Base-by-base conservation (phyloP, 2,113 vertebrate species). In the Neogale vison region DNA sequence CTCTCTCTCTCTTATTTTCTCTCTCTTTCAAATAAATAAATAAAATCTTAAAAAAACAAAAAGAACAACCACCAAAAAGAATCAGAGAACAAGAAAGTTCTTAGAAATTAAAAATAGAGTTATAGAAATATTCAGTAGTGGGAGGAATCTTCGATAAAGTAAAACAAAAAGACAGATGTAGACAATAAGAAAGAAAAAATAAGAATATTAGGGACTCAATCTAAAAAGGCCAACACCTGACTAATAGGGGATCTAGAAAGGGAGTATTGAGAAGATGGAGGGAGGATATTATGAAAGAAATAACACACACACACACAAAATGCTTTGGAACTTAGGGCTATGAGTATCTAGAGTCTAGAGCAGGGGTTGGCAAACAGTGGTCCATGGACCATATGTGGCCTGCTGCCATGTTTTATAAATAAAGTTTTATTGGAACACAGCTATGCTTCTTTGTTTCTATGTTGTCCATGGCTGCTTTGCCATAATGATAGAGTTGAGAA, bases 101-200 rank as follows among this genome's bases (percentile, higher is more conserved):
- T 81, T 91, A 89, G 72, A 95, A 89, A 93, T 82, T 88, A 57
- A 74, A 89, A 91, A 77, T 42, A 29, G 24, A 77, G 24, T 77
- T 47, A 77, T 13, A 50, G 42, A 81, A 72, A 39, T 69, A 88
- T 57, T 69, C 31, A 86, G 14, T 91, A 95, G 67, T 69, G 26
- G 77, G 76, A 96, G 57, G 93, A 74, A 79, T 93, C 21, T 24
- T 39, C 20, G 21, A 61, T 77, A 77, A 85, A 86, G 36, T 39
- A 65, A 89, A 97, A 67, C 39, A 89, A 89, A 88, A 83, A 29
- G 21, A 63, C 42, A 57, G 23, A 59, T 23, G 11, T 93, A 29
- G 29, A 55, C 7, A 88, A 52, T 87, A 80, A 85, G 55, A 71
- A 90, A 93, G 23, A 82, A 92, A 88, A 84, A 23, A 47, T 39